These are phyloP conservation scores for Herminia tarsipennalis DNA, from an alignment of 2,888 invertebrate species.

Conservation along the genomic window DNA sequence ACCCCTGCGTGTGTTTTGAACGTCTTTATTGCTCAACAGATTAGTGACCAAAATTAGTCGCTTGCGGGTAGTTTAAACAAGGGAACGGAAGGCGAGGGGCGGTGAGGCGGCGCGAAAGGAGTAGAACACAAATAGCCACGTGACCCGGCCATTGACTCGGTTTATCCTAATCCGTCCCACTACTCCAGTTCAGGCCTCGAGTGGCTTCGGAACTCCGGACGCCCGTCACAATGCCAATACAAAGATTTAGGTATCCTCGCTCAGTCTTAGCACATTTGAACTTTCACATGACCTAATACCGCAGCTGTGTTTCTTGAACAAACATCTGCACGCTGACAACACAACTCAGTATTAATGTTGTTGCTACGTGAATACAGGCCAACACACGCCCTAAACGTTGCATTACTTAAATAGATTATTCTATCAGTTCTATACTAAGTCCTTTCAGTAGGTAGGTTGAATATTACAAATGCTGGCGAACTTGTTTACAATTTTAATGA, in stretches of 20 bases:
- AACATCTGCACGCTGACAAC: slow-evolving; percentile 40
- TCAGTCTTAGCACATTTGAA: slow-evolving; percentile 52
- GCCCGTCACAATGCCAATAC: slow-evolving; percentile 49
- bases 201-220: slow-evolving; percentile 31
- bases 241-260: slow-evolving; percentile 29
- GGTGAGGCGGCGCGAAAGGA: slow-evolving; percentile 59
- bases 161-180: slow-evolving; percentile 85
- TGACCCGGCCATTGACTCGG: slow-evolving; percentile 86
- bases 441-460: too few species aligned
- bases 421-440: slow-evolving; percentile 34
- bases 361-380: slow-evolving; percentile 12
- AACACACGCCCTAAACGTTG: slow-evolving; percentile 5
- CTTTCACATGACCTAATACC: slow-evolving; percentile 68
- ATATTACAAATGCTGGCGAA: too few species aligned
- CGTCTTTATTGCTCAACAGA: slow-evolving; percentile 62
- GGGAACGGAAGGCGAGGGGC: slow-evolving; percentile 66
- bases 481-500: too few species aligned
- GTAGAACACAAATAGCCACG: slow-evolving; percentile 79
- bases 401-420: slow-evolving; percentile 29
- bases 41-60: slow-evolving; percentile 75
- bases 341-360: slow-evolving; percentile 21
- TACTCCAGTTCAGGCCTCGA: slow-evolving; percentile 78
- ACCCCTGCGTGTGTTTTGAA: slow-evolving; percentile 39
- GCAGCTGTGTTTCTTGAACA: slow-evolving; percentile 48
- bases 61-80: slow-evolving; percentile 71